These are phyloP conservation scores for Brienomyrus longianalis DNA, from an alignment of 2,113 vertebrate species.

Conservation along the genomic window DNA sequence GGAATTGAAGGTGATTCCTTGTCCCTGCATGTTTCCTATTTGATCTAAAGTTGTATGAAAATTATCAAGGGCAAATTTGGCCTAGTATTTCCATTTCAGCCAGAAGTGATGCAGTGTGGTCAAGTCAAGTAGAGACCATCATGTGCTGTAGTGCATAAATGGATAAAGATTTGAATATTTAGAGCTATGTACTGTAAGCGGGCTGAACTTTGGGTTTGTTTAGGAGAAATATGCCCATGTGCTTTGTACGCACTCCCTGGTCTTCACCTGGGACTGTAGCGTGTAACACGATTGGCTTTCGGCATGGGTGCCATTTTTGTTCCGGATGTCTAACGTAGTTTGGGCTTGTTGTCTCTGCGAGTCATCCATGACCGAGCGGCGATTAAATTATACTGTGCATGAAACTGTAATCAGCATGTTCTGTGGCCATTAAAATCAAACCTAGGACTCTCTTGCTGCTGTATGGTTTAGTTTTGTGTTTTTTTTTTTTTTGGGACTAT, in stretches of 20 bases:
- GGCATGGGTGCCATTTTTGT: neutral
- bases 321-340: neutral
- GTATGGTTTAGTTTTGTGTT: neutral
- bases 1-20: neutral
- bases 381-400: neutral
- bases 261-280: neutral
- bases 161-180: neutral
- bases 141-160: neutral
- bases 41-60: neutral
- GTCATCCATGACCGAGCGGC: neutral
- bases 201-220: neutral
- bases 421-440: neutral
- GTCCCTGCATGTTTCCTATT: neutral
- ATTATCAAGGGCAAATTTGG: neutral
- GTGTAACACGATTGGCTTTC: neutral
- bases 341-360: neutral
- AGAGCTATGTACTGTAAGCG: neutral
- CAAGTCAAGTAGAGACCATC: neutral
- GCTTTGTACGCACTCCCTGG: neutral
- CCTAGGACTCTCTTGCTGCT: neutral
- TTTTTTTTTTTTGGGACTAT: neutral
- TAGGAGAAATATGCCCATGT: neutral
- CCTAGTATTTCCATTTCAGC: neutral
- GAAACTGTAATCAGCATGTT: neutral
- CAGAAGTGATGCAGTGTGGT: neutral